These are phyloP conservation scores for Platorchestia sp. DNA, from an alignment of 1,140 invertebrate genomes.

Conservation along the genomic window DNA sequence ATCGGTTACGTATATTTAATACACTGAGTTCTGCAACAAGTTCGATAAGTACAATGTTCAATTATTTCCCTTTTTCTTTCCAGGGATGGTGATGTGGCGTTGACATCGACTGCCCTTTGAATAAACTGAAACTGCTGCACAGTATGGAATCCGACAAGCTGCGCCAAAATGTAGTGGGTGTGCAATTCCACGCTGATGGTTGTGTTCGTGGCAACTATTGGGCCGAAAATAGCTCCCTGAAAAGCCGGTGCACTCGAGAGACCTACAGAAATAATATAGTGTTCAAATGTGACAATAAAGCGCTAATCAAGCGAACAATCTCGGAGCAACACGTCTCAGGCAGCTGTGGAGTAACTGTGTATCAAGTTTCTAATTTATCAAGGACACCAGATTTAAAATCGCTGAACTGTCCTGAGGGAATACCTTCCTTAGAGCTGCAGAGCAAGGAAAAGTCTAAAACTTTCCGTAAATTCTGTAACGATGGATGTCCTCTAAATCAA, in stretches of 20 bases:
- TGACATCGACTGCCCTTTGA: background rate
- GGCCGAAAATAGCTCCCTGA: background rate
- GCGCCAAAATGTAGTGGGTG: background rate
- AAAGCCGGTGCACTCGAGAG: background rate
- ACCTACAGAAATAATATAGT: background rate
- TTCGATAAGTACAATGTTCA: too few relatives aligned
- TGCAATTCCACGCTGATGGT: background rate
- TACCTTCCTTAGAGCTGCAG: background rate
- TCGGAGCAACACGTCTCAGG: background rate
- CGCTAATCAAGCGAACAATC: background rate
- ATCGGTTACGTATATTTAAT: too few relatives aligned
- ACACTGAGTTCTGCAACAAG: too few relatives aligned
- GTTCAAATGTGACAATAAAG: background rate
- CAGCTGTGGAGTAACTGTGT: background rate
- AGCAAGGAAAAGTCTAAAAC: background rate
- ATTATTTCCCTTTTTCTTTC: background rate
- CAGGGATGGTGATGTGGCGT: background rate
- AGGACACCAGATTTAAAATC: background rate
- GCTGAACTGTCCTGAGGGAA: background rate
- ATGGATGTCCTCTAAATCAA: conserved; percentile 12
- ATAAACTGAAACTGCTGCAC: background rate
- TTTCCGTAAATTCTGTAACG: background rate
- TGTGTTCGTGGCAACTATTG: background rate
- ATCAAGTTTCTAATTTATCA: background rate
- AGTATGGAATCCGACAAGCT: background rate